Conservation (phyloP, 2,888 invertebrate species). For the Callyntrura sp. region DNA sequence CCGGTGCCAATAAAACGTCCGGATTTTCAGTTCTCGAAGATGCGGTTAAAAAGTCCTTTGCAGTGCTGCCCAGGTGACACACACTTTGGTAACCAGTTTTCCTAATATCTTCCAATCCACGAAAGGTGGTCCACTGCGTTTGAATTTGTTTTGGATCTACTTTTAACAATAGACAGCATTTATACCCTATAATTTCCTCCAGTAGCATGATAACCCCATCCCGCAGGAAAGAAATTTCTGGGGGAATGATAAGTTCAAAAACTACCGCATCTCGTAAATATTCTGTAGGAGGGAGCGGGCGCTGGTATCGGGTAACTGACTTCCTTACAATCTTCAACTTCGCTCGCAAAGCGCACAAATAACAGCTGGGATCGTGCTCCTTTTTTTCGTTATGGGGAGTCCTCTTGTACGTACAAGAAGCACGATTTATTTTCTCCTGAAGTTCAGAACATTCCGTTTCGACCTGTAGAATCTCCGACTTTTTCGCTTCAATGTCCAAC, state of each 20-base stretch:
- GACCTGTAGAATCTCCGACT: conserved; percentile 8
- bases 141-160: no score
- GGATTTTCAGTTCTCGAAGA: not conserved
- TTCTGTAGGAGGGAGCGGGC: not conserved
- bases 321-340: not conserved
- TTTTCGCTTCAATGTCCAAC: not conserved
- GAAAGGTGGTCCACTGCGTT: not conserved
- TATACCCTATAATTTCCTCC: not conserved
- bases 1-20: not conserved
- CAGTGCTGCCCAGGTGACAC: not conserved
- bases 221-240: conserved; percentile 49
- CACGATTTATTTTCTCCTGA: not conserved
- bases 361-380: not conserved
- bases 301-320: not conserved
- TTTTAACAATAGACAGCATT: no score
- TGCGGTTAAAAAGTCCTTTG: not conserved
- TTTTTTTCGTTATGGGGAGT: not conserved
- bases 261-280: conserved; percentile 48
- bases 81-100: not conserved
- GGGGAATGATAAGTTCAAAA: conserved; percentile 62
- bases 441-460: no score
- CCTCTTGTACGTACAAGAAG: not conserved
- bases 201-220: conserved; percentile 22
- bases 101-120: not conserved
- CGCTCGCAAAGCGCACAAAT: not conserved